Conservation (phyloP, 2,888 invertebrate species). For the Plebejus anna region DNA sequence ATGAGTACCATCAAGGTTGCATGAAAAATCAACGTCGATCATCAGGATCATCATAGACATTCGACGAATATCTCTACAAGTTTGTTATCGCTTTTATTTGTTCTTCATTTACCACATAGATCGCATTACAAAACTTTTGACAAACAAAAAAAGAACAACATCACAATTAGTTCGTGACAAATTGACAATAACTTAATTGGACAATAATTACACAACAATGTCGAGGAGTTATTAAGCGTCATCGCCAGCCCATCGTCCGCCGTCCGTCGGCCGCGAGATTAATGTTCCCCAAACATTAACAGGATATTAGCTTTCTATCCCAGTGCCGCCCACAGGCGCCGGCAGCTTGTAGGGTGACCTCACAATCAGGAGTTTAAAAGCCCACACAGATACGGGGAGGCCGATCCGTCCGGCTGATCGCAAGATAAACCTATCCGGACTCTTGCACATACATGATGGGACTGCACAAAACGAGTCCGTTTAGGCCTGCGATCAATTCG, state of each 20-base stretch:
- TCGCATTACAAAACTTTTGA: no score
- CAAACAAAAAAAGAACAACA: background rate
- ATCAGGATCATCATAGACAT: background rate
- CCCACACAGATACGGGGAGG: background rate
- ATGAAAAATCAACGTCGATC: background rate
- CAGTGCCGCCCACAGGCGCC: slow-evolving; percentile 31
- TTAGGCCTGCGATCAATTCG: no score
- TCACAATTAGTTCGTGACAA: background rate
- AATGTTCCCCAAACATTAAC: slow-evolving; percentile 40
- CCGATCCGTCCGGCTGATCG: no score
- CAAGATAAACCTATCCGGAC: no score
- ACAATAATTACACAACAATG: slow-evolving; percentile 1
- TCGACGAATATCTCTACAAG: background rate
- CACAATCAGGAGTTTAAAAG: background rate
- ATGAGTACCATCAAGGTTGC: no score
- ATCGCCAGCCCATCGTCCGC: slow-evolving; percentile 31
- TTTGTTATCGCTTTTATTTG: background rate
- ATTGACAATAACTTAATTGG: slow-evolving; percentile 1
- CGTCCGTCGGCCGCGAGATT: slow-evolving; percentile 39
- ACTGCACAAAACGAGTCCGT: no score
- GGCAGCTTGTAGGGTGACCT: slow-evolving; percentile 23
- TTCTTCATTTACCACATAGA: no score
- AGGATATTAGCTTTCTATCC: slow-evolving; percentile 40
- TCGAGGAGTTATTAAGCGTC: background rate
- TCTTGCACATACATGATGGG: no score